phyloP scores from a whole-genome alignment of 2,888 invertebrate genomes.

The Nemapogon koenigi region DNA sequence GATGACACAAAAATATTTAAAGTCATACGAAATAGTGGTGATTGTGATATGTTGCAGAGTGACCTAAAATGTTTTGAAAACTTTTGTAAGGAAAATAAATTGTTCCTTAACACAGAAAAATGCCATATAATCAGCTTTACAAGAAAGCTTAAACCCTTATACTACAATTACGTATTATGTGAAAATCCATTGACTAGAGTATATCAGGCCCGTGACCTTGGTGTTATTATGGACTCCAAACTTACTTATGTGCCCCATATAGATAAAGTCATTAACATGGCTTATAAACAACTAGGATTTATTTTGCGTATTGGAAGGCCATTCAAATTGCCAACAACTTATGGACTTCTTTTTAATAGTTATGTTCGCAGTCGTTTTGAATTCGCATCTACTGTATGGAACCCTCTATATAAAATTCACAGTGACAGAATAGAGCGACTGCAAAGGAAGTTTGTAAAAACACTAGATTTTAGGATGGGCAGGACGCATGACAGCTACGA shows the following conservation, averaged over 20 bases:
- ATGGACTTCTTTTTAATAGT: background rate
- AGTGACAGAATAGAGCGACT: background rate
- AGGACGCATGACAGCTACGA: background rate
- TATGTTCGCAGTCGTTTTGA: conserved; percentile 4
- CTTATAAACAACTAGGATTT: conserved; percentile 2
- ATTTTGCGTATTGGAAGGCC: background rate
- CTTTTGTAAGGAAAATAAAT: background rate
- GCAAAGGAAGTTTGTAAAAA: background rate
- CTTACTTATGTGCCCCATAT: background rate
- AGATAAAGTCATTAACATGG: background rate
- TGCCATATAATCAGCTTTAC: background rate
- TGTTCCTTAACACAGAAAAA: conserved; percentile 2
- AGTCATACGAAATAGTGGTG: background rate
- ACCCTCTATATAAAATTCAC: background rate
- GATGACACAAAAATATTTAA: conserved; percentile 7
- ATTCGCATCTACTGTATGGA: conserved; percentile 2
- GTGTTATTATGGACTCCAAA: conserved; percentile 1
- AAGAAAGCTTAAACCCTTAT: background rate
- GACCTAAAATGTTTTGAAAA: background rate
- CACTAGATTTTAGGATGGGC: background rate
- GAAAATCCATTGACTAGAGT: background rate
- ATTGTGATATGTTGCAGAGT: background rate
- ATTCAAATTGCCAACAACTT: conserved; percentile 1
- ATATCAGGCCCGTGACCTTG: background rate
- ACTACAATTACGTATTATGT: background rate